Evolutionary conservation across 2,888 invertebrate genomes (phyloP).

Genomic region (Acanthosepion pharaonis): DNA sequence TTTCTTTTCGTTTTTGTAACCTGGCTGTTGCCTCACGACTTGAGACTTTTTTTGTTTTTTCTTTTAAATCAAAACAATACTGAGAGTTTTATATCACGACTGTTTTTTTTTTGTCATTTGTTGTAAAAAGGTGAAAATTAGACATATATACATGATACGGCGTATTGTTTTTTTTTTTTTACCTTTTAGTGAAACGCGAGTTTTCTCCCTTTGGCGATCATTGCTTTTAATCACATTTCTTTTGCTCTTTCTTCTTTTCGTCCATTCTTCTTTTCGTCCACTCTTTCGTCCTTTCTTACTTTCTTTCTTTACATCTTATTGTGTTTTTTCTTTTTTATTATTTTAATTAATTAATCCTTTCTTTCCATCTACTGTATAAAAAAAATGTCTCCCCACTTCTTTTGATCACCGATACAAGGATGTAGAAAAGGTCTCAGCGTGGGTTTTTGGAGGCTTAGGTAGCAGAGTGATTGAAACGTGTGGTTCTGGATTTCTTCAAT

Average conservation of each 20-base stretch:
- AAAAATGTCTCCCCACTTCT: slow-evolving; percentile 33
- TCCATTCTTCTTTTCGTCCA: background rate
- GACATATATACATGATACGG: background rate
- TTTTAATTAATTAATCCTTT: background rate
- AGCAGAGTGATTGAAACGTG: slow-evolving; percentile 23
- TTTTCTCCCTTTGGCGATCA: background rate
- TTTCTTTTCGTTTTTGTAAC: slow-evolving; percentile 2
- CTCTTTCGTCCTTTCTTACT: background rate
- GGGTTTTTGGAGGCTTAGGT: background rate
- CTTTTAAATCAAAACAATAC: background rate
- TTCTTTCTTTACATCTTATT: background rate
- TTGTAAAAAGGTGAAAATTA: background rate
- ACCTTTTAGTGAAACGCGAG: background rate
- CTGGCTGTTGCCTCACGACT: background rate
- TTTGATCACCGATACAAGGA: background rate
- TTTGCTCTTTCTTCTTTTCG: background rate
- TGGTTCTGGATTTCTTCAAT: background rate
- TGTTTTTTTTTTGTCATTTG: background rate
- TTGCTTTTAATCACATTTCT: background rate
- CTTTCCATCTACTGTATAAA: background rate
- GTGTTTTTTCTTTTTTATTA: background rate
- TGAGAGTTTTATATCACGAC: background rate
- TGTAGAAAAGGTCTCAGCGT: background rate
- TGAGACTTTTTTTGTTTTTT: background rate
- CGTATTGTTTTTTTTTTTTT: background rate